Evolutionary conservation across 2,888 invertebrate species (phyloP).

Genomic region (Therioaphis trifolii): DNA sequence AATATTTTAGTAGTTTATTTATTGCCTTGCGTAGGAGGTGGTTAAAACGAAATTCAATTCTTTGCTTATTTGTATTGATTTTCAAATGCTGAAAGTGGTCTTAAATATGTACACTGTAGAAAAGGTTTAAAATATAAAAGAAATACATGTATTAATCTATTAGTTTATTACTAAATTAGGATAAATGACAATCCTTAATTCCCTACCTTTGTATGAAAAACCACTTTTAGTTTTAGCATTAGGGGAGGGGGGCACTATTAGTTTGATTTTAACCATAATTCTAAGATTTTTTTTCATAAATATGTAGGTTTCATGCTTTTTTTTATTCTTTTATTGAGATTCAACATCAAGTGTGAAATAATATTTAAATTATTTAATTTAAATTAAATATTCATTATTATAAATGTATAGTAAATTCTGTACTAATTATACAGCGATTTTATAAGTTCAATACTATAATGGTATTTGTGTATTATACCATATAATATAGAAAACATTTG

Average conservation of each 20-base stretch:
- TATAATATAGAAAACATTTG: background rate
- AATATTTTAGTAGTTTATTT: no score
- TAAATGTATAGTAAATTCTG: background rate
- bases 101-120: no score
- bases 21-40: no score
- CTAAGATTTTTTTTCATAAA: background rate
- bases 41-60: no score
- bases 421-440: background rate
- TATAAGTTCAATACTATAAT: slow-evolving; percentile 12
- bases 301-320: background rate
- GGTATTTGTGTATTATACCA: background rate
- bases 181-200: background rate
- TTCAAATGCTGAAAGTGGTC: no score
- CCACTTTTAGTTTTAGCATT: background rate
- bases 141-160: background rate
- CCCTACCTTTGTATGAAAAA: background rate
- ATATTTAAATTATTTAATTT: slow-evolving; percentile 20
- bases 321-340: background rate
- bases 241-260: background rate
- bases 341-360: background rate
- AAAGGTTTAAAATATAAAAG: no score
- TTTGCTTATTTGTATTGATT: no score
- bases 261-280: background rate
- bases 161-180: background rate
- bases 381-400: slow-evolving; percentile 1